A percentile compares a stretch with the other conserved stretches of the same genome.
Conservation (phyloP, 2,888 invertebrate genomes). For the Conus canariensis region DNA sequence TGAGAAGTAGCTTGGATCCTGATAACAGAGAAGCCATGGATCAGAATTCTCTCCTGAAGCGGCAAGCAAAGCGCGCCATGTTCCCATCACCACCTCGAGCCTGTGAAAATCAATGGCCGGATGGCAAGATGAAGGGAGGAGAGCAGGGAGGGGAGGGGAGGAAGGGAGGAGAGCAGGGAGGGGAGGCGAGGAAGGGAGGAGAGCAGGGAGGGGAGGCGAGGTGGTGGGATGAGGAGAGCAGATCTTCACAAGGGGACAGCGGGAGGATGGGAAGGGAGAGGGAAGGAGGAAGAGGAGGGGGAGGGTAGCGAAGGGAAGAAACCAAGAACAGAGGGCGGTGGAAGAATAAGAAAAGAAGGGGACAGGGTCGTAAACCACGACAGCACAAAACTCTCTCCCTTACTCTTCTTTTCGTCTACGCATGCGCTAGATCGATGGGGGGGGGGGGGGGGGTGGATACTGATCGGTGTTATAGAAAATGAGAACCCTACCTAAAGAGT, state of each 20-base stretch:
- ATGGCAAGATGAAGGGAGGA: neutral
- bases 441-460: neutral
- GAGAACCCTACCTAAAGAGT: too few relatives aligned
- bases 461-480: neutral
- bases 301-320: neutral
- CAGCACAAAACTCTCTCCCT: neutral
- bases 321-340: neutral
- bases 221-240: neutral
- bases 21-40: too few relatives aligned
- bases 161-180: neutral
- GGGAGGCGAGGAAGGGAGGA: neutral
- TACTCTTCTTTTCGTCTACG: neutral
- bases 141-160: neutral
- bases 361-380: neutral
- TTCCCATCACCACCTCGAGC: neutral
- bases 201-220: neutral
- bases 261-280: neutral
- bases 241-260: neutral
- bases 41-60: neutral
- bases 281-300: neutral
- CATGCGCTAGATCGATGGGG: neutral
- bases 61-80: neutral
- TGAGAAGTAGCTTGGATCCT: too few relatives aligned
- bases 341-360: neutral
- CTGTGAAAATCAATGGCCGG: neutral